Evolutionary conservation across 2,888 invertebrate genomes (phyloP), one percentile per base, ranked within the genome.

Genomic region (Sceliomorpha sp.): DNA sequence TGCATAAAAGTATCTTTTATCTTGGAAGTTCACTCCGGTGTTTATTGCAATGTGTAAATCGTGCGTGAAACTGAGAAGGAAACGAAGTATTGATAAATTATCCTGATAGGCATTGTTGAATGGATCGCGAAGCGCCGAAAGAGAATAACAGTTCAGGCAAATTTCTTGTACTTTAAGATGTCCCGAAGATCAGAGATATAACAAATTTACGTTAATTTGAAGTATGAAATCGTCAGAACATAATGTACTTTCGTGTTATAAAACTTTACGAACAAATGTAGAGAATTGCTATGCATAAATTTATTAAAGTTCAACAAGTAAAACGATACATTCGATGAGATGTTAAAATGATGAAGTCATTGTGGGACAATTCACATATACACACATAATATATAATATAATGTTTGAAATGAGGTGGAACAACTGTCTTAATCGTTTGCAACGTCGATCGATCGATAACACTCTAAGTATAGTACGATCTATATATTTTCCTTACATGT

Each of bases 401-500:
- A 47, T 62, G 55, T 62, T 71, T 24, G 31, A 63, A 60, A 62
- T 44, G 79, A 77, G 77, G 81, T 81, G 80, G 80, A 80, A 79
- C 79, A 81, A 76, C 74, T 77, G 76, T 79, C 76, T 81, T 75
- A 73, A n/a, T n/a, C n/a, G n/a, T n/a, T n/a, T n/a, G n/a, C n/a
- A n/a, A n/a, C n/a, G 72, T 72, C 70, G 66, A 71, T 40, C 53
- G 64, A 67, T 62, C 17, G 58, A 42, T 58, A 13, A 60, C 6
- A 32, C 17, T 20, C 26, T 50, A 17, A 36, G 20, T 36, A 34
- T 13, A 8, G 12, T 13, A 45, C 14, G 10, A 8, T 7, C 20
- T 32, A 13, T 36, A 15, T 36, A 36, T 4, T 40, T 40, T 26
- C 7, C 7, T 24, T 24, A 7, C 3, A 24, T n/a, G n/a, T n/a